These are phyloP conservation scores for Philypnodon macrostomus DNA, from an alignment of 2,797 vertebrate genomes.

Conservation along the genomic window DNA sequence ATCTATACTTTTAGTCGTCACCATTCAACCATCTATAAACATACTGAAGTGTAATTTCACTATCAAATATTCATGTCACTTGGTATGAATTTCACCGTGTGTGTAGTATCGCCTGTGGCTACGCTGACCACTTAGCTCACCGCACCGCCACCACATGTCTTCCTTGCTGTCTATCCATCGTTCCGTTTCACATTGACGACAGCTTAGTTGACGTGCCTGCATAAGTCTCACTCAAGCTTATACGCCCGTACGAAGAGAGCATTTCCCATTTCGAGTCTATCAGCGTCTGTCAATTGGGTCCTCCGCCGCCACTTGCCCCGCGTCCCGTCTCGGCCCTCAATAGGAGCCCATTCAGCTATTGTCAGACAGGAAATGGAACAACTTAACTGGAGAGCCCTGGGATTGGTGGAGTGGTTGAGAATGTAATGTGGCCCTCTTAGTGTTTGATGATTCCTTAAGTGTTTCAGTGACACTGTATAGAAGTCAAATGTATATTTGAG, in stretches of 20 bases:
- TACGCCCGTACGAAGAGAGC: slow-evolving; percentile 51
- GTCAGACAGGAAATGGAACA: slow-evolving; percentile 56
- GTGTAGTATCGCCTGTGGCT: slow-evolving; percentile 42
- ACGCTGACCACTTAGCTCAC: slow-evolving; percentile 35
- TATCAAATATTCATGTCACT: slow-evolving; percentile 57
- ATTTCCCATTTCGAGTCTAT: slow-evolving; percentile 43
- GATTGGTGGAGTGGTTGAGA: slow-evolving; percentile 34
- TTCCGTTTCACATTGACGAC: slow-evolving; percentile 34
- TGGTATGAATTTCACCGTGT: slow-evolving; percentile 45
- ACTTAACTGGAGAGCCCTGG: slow-evolving; percentile 54
- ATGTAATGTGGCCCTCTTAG: slow-evolving; percentile 22
- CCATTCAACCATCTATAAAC: slow-evolving; percentile 31
- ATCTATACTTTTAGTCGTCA: slow-evolving; percentile 19
- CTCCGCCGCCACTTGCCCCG: slow-evolving; percentile 47
- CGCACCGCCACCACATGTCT: slow-evolving; percentile 16
- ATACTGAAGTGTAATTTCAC: slow-evolving; percentile 33
- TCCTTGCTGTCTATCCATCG: slow-evolving; percentile 20
- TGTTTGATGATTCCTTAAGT: slow-evolving; percentile 27
- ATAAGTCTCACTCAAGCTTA: slow-evolving; percentile 41
- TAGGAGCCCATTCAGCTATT: slow-evolving; percentile 59
- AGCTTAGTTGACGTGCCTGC: slow-evolving; percentile 53
- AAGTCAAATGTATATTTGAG: slow-evolving; percentile 13
- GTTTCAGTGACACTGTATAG: slow-evolving; percentile 15
- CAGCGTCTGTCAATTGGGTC: slow-evolving; percentile 42
- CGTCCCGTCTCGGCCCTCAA: slow-evolving; percentile 55